A percentile compares a stretch with the other conserved stretches of the same genome.
These are phyloP conservation scores for Psilopogon haemacephalus DNA, from an alignment of 2,113 vertebrate genomes.

Conservation along the genomic window DNA sequence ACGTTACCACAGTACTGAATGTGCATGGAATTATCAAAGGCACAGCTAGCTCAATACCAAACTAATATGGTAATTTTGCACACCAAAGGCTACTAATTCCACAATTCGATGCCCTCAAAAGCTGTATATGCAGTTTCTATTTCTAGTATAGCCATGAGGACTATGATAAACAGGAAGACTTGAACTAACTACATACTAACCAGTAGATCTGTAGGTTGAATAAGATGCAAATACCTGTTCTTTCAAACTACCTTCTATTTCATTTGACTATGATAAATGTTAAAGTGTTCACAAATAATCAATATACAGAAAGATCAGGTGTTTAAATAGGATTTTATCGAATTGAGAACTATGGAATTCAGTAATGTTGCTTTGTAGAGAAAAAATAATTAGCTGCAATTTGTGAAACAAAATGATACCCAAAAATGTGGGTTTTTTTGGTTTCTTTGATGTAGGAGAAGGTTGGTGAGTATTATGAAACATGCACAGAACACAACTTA, in stretches of 20 bases:
- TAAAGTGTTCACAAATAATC: neutral
- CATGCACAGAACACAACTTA: neutral
- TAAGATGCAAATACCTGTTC: neutral
- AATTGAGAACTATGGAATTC: neutral
- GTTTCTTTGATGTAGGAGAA: rapidly evolving
- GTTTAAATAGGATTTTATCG: neutral
- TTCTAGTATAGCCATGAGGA: neutral
- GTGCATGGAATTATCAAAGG: neutral
- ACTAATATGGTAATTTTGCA: neutral
- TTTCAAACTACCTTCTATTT: neutral
- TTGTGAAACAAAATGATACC: neutral
- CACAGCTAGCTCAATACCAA: neutral
- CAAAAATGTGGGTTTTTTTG: neutral
- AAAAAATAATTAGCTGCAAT: neutral
- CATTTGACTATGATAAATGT: neutral
- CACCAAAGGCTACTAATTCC: neutral
- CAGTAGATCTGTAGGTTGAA: neutral
- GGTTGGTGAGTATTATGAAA: neutral
- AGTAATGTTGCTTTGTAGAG: neutral
- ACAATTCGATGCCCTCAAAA: neutral
- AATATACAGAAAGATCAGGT: neutral
- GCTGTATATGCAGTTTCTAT: neutral
- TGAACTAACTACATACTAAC: neutral
- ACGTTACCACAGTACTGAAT: neutral
- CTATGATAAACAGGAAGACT: neutral